phyloP scores from a whole-genome alignment of 2,113 vertebrate genomes.

The Phodopus roborovskii region DNA sequence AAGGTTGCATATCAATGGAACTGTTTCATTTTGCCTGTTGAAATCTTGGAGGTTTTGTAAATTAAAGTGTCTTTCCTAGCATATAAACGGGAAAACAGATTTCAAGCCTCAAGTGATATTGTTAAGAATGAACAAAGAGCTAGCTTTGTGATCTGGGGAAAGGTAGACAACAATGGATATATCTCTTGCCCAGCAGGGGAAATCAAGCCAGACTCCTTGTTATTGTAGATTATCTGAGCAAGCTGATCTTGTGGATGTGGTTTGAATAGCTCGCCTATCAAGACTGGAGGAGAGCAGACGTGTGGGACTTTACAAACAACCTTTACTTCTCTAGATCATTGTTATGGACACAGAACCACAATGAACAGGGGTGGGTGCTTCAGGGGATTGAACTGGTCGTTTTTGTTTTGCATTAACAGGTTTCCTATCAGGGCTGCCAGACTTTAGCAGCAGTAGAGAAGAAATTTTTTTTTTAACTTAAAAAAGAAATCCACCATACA shows the following conservation, averaged over 20 bases:
- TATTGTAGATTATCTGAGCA: slow-evolving; percentile 35
- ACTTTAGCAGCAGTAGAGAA: slow-evolving; percentile 30
- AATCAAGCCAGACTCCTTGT: slow-evolving; percentile 43
- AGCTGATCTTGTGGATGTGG: background rate
- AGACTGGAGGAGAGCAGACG: slow-evolving; percentile 50
- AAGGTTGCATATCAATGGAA: background rate
- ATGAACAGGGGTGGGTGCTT: background rate
- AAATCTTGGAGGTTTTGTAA: slow-evolving; percentile 37
- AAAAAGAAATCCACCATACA: background rate
- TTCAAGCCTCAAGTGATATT: slow-evolving; percentile 48
- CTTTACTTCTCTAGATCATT: slow-evolving; percentile 32
- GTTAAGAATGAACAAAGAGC: slow-evolving; percentile 63
- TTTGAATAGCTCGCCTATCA: slow-evolving; percentile 73
- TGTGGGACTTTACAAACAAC: slow-evolving; percentile 66
- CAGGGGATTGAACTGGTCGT: slow-evolving; percentile 39
- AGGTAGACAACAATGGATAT: background rate
- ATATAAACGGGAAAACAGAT: slow-evolving; percentile 31
- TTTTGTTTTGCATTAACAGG: slow-evolving; percentile 51
- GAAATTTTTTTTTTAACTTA: slow-evolving; percentile 6
- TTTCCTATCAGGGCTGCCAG: slow-evolving; percentile 24
- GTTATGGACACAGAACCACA: slow-evolving; percentile 18
- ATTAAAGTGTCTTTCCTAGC: background rate
- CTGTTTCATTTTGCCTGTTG: slow-evolving; percentile 24
- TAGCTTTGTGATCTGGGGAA: background rate
- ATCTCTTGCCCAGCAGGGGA: slow-evolving; percentile 7